phyloP scores from a whole-genome alignment of 2,113 vertebrate species.

The Hippocampus barbouri region DNA sequence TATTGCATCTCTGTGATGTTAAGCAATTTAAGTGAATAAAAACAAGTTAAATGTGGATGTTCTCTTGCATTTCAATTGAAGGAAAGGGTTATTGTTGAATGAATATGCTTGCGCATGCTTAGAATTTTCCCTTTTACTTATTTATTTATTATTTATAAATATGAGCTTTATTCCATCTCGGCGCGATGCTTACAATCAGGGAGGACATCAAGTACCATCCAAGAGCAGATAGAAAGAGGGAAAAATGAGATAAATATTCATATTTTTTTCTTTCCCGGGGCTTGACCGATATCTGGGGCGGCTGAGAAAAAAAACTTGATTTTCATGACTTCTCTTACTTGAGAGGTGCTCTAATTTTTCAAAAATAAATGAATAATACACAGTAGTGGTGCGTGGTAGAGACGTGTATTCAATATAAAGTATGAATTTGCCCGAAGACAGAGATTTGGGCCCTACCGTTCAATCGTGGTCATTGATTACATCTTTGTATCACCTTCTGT shows the following conservation, averaged over 20 bases:
- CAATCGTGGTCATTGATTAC: no score
- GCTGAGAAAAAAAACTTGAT: no score
- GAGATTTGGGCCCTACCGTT: no score
- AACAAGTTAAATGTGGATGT: conserved; percentile 46
- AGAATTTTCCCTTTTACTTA: not conserved
- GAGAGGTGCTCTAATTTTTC: no score
- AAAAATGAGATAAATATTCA: not conserved
- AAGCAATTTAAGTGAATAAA: conserved; percentile 52
- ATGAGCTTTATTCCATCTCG: conserved; percentile 8
- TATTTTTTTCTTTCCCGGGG: no score
- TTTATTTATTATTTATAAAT: not conserved
- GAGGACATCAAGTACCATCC: not conserved
- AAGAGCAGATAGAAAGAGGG: conserved; percentile 5
- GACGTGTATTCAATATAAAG: no score
- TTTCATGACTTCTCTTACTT: no score
- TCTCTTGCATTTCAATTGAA: conserved; percentile 25
- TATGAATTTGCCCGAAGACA: no score
- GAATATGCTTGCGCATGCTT: not conserved
- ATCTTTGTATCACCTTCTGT: no score
- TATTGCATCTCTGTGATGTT: conserved; percentile 52
- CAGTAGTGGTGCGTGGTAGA: no score
- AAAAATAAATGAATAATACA: no score
- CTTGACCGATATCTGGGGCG: no score
- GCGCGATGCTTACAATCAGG: not conserved
- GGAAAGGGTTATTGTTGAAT: conserved; percentile 3